Evolutionary conservation across 1,140 invertebrate species (phyloP).

Genomic region (Hylaeus volcanicus): DNA sequence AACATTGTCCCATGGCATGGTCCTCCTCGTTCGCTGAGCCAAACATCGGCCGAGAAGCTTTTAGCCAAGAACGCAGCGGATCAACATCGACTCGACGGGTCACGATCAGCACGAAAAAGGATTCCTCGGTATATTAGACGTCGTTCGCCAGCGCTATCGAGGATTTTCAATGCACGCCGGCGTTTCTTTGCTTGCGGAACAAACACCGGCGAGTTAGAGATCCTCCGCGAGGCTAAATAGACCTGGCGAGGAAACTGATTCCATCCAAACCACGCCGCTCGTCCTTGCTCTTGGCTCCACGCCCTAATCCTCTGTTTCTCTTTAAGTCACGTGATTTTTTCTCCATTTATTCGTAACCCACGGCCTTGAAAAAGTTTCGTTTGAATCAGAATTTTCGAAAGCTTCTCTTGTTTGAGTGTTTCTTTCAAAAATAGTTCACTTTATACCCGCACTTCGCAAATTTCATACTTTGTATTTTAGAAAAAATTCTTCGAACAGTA

Average conservation of each 20-base stretch:
- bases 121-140: slow-evolving; percentile 53
- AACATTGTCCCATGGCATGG: not conserved
- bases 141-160: slow-evolving; percentile 29
- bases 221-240: slow-evolving; percentile 44
- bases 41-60: slow-evolving; percentile 50
- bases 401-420: too few relatives aligned
- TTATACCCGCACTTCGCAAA: too few relatives aligned
- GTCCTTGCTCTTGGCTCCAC: slow-evolving; percentile 3
- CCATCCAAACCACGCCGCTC: slow-evolving; percentile 16
- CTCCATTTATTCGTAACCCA: slow-evolving; percentile 40
- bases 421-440: too few relatives aligned
- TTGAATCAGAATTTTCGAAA: too few relatives aligned
- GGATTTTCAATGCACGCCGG: slow-evolving; percentile 61
- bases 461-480: too few relatives aligned
- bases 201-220: slow-evolving; percentile 66
- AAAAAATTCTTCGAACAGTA: too few relatives aligned
- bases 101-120: slow-evolving; percentile 56
- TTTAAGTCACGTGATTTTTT: slow-evolving; percentile 38
- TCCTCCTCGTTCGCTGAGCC: not conserved
- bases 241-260: slow-evolving; percentile 48
- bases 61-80: slow-evolving; percentile 50
- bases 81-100: slow-evolving; percentile 58
- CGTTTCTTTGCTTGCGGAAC: slow-evolving; percentile 66
- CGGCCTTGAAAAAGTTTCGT: not conserved
- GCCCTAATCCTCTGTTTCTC: slow-evolving; percentile 42